Percentiles rank a stretch among this genome's conserved stretches.
Evolutionary conservation across 2,113 vertebrate genomes (phyloP).

Genomic region (Ardeotis arabs): DNA sequence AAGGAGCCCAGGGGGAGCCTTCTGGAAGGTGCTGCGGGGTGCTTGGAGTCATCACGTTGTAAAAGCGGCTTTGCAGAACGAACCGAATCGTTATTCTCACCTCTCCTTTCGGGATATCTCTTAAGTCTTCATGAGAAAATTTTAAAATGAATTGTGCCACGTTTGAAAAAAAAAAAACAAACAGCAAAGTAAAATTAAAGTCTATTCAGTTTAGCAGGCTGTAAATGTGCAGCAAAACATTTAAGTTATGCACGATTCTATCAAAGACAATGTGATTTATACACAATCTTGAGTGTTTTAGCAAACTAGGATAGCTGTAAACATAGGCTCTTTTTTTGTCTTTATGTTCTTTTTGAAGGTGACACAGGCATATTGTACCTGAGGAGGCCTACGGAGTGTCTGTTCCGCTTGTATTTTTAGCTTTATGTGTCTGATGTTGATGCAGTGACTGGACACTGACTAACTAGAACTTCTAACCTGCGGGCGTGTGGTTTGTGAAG

Average conservation of each 20-base stretch:
- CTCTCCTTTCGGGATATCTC: neutral
- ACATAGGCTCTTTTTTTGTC: neutral
- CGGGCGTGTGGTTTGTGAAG: fast-evolving
- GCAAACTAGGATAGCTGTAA: neutral
- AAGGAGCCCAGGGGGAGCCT: neutral
- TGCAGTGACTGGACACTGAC: neutral
- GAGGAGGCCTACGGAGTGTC: fast-evolving
- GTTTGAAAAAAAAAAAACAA: neutral
- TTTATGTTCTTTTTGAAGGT: neutral
- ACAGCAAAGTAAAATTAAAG: neutral
- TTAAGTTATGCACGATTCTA: neutral
- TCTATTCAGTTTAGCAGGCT: neutral
- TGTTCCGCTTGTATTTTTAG: neutral
- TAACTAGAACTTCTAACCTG: neutral
- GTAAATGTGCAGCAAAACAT: neutral
- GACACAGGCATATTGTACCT: neutral
- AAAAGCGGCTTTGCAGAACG: neutral
- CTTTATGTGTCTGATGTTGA: neutral
- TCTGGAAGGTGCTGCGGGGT: neutral
- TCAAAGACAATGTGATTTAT: neutral
- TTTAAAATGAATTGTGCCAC: neutral
- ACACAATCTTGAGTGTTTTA: neutral
- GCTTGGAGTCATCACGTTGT: neutral
- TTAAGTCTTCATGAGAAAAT: neutral
- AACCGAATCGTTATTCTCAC: fast-evolving